Evolutionary conservation across 2,888 invertebrate species (phyloP).

Genomic region (Drosophila stalkeri): DNA sequence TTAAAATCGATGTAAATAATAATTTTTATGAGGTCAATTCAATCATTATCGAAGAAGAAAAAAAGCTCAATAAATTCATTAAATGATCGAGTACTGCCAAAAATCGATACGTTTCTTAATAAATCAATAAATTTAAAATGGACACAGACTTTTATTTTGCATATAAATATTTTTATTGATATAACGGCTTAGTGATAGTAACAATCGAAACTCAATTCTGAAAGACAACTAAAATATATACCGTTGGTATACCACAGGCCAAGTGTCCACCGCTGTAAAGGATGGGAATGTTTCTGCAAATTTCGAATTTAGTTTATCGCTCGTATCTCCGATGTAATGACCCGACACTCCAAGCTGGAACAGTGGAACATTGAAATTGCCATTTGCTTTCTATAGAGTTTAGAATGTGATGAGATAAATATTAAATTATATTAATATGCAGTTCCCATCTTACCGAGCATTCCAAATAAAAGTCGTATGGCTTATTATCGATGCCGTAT

Average conservation of each 20-base stretch:
- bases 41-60: slow-evolving; percentile 4
- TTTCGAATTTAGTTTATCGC: slow-evolving; percentile 84
- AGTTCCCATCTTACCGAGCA: slow-evolving; percentile 43
- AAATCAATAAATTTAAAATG: background rate
- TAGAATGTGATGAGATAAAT: background rate
- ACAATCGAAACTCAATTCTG: background rate
- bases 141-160: background rate
- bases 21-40: slow-evolving; percentile 8
- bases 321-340: slow-evolving; percentile 84
- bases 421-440: background rate
- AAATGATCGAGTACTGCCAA: background rate
- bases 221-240: slow-evolving; percentile 70
- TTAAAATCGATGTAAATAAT: slow-evolving; percentile 19
- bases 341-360: slow-evolving; percentile 85
- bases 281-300: slow-evolving; percentile 84
- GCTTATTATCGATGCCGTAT: slow-evolving; percentile 66
- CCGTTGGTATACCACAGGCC: slow-evolving; percentile 86
- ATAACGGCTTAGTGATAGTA: background rate
- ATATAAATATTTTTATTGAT: background rate
- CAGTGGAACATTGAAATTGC: slow-evolving; percentile 61
- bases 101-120: background rate
- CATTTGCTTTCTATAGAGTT: slow-evolving; percentile 48
- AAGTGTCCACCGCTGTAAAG: slow-evolving; percentile 85
- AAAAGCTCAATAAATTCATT: background rate
- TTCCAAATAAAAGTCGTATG: slow-evolving; percentile 72